These are phyloP conservation scores for Sisyra nigra DNA, from an alignment of 2,888 invertebrate genomes.

Conservation along the genomic window DNA sequence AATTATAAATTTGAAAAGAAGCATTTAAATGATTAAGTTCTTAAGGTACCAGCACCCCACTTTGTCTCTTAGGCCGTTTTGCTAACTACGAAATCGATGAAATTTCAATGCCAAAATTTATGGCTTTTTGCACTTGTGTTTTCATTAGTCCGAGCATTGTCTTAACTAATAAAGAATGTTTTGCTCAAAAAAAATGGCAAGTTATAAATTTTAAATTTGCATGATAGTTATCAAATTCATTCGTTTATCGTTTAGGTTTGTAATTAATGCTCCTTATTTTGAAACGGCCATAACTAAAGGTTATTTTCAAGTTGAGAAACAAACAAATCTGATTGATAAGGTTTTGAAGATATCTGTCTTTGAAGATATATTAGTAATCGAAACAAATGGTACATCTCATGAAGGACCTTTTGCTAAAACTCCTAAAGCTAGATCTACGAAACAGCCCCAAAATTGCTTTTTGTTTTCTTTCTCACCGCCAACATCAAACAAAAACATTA, in stretches of 20 bases:
- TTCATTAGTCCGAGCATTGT: background rate
- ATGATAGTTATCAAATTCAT: background rate
- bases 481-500: too few species aligned
- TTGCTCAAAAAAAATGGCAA: constrained; percentile 1
- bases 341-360: too few species aligned
- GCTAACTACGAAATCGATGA: background rate
- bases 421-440: too few species aligned
- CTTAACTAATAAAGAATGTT: background rate
- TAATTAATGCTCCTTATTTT: background rate
- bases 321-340: too few species aligned
- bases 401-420: too few species aligned
- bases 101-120: background rate
- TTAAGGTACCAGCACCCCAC: background rate
- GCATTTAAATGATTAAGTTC: background rate
- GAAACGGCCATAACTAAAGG: too few species aligned
- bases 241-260: background rate
- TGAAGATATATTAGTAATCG: too few species aligned
- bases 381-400: too few species aligned
- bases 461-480: too few species aligned
- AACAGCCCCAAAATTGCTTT: too few species aligned
- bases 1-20: too few species aligned
- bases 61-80: background rate
- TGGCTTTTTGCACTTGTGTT: background rate
- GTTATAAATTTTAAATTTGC: background rate
- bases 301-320: too few species aligned